Evolutionary conservation across 1,140 invertebrate genomes (phyloP).

Genomic region (Diprion similis): DNA sequence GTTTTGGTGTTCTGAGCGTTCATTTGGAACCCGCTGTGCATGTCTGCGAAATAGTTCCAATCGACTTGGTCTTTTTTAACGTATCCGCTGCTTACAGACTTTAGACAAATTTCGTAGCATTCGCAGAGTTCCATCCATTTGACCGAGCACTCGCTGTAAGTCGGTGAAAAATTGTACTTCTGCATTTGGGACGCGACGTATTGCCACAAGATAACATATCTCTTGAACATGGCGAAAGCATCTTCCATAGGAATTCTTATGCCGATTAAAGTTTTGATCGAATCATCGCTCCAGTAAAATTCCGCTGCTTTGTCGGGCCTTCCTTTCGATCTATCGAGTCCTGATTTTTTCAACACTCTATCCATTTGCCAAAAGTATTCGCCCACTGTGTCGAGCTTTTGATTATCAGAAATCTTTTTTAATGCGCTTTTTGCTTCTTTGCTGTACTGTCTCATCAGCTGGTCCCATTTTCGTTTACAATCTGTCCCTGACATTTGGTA

Average conservation of each 20-base stretch:
- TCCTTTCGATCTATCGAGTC: neutral
- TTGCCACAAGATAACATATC: neutral
- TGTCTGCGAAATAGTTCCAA: neutral
- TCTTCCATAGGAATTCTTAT: neutral
- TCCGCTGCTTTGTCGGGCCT: neutral
- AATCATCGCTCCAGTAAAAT: neutral
- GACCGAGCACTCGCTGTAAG: neutral
- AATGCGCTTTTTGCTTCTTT: neutral
- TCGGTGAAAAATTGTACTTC: neutral
- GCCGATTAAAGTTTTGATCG: neutral
- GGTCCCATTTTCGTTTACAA: neutral
- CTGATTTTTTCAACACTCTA: neutral
- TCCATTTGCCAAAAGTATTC: neutral
- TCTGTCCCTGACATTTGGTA: neutral
- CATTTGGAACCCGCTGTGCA: neutral
- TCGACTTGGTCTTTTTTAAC: neutral
- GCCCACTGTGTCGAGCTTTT: neutral
- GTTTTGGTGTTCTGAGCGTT: neutral
- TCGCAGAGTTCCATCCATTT: slow-evolving; percentile 1
- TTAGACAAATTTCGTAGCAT: neutral
- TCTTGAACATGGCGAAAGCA: neutral
- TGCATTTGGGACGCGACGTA: neutral
- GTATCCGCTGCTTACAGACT: neutral
- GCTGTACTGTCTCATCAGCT: neutral
- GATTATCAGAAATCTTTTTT: neutral